Percentiles rank a stretch among this genome's conserved stretches.
Conservation (phyloP, 1,140 invertebrate species). For the Choristoneura fumiferana region DNA sequence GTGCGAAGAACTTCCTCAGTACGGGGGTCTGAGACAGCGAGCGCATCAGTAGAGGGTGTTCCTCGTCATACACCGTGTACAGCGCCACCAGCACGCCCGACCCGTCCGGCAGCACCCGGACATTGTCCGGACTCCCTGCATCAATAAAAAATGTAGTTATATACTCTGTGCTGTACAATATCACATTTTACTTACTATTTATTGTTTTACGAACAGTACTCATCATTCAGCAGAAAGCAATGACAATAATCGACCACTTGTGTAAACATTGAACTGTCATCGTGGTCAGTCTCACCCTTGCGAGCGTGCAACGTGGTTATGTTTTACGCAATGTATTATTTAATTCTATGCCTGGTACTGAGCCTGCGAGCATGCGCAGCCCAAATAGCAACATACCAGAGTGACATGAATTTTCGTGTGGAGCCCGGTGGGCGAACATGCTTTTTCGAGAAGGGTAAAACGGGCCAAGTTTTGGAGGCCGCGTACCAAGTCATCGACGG, state of each 20-base stretch:
- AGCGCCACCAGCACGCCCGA: slow-evolving; percentile 85
- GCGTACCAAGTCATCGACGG: slow-evolving; percentile 89
- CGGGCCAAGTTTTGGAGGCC: slow-evolving; percentile 81
- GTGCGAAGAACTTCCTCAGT: slow-evolving; percentile 80
- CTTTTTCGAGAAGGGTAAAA: slow-evolving; percentile 81
- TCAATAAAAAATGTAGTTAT: too few species aligned
- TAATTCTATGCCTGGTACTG: not conserved
- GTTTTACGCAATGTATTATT: not conserved
- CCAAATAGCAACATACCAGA: slow-evolving; percentile 63
- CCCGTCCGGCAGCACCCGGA: slow-evolving; percentile 81
- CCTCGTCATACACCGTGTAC: slow-evolving; percentile 72
- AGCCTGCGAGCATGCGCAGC: slow-evolving; percentile 19
- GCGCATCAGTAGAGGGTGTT: slow-evolving; percentile 73
- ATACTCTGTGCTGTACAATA: too few species aligned
- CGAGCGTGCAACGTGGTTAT: not conserved
- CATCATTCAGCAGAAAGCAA: not conserved
- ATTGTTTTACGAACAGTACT: too few species aligned
- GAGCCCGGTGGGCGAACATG: slow-evolving; percentile 83
- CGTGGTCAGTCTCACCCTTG: too few species aligned
- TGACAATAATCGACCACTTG: slow-evolving; percentile 1
- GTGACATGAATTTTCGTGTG: slow-evolving; percentile 84
- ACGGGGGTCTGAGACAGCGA: slow-evolving; percentile 79
- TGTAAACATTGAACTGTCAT: not conserved
- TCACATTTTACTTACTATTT: too few species aligned
- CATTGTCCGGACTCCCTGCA: slow-evolving; percentile 83